Base-by-base conservation (phyloP, 2,888 invertebrate species). In the Meloe dianella region DNA sequence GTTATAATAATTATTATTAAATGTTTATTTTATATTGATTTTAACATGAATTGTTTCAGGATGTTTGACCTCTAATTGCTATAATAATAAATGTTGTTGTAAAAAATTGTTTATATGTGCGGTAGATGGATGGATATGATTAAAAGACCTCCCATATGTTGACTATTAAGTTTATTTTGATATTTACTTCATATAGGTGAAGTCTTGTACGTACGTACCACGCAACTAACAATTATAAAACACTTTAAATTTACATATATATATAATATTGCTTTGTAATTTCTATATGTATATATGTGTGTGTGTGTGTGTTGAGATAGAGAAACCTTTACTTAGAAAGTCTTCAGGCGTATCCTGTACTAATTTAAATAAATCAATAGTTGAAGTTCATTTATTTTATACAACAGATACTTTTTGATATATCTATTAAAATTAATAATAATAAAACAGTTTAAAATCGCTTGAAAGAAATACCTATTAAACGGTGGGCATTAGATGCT, bases 311-410 rank as follows among this genome's bases (percentile, higher is more conserved):
- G 51, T 22, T 1, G 9, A 1, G 9, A 10, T 32, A 32, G 14
- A 30, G 32, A 17, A 17, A 54, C 10, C 22, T 38, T 32, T 29
- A 30, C 32, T 30, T 10, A 27, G 47, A n/a, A 27, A 17, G 17
- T 41, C 38, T 57, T 27, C 29, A 41, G 56, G 56, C 27, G 29
- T 38, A 61, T 51, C 29, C 47, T 41, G 38, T 47, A 47, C 22
- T 51, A 32, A 61, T 61, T 61, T 35, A 29, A 61, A 38, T 47
- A 38, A 61, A 61, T 38, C 61, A 41, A 29, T 61, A 24, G 61
- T 51, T 61, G 27, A 27, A 61, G 41, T 47, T 8, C 29, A n/a
- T 61, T 61, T 47, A 63, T 57, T 47, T 29, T 59, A 58, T 5
- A 12, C n/a, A 17, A 29, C 30, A 32, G 32, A 57, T 35, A 58